Evolutionary conservation across 2,113 vertebrate species (phyloP), one percentile per base, ranked within the genome.

Genomic region (Melanostigma gelatinosum): DNA sequence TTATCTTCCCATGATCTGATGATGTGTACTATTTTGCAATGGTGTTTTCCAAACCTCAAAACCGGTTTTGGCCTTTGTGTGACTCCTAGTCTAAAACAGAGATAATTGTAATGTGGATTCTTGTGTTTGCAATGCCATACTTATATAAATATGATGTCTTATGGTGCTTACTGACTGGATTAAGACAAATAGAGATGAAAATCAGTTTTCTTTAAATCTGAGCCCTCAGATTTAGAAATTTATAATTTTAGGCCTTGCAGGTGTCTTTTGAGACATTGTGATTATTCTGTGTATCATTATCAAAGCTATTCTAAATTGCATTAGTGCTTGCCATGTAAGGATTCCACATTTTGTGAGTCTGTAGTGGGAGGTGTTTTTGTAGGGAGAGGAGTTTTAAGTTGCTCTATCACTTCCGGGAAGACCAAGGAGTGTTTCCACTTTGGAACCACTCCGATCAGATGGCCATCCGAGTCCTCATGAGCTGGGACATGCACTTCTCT

Each of bases 381-480:
- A 24, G 24, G 24, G 24, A 24, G 24, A 24, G 24, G 55, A 68
- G 15, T 54, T 66, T 52, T 36, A 24, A 54, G 60, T 80, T 79
- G 64, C 48, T 82, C 69, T 65, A 48, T 81, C 82, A 78, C 66
- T 88, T 92, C 90, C 78, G 81, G 79, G 55, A 90, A 85, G 67
- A 85, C 67, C 20, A 10, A 36, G 63, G 80, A 77, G 61, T 82
- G 85, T 82, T 85, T 85, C 84, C 72, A 82, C 71, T 80, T 78
- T 79, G 85, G 86, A 34, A 34, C 6, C 34, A 34, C 34, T 34
- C 72, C 77, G 73, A 29, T 84, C 54, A 57, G 66, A 75, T 9
- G 29, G 55, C 71, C 70, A 36, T 72, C 6, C 7, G n/a, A 69
- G 57, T 87, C 70, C 68, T 24, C 79, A 73, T 84, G 68, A 85